Base-by-base conservation (phyloP, 2,888 invertebrate genomes). In the Sipha maydis region DNA sequence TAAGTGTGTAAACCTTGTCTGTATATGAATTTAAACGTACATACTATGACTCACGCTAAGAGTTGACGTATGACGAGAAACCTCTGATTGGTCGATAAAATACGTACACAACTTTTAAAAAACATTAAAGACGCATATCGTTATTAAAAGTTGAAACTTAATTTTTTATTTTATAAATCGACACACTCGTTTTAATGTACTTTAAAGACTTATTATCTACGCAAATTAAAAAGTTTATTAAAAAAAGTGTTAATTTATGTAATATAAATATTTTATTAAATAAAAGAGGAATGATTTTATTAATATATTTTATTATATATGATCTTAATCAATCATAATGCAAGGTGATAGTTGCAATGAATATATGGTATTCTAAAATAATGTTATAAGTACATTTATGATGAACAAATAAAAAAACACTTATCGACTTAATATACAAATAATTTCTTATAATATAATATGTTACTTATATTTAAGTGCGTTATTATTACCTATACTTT, bases 51-150 rank as follows among this genome's bases (percentile, higher is more conserved):
- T 86, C 85, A 85, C 31, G 78, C 48, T 78, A 69, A 78, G 54
- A 78, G 78, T 34, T 69, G 78, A 79, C 80, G 86, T 79, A 86
- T n/a, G 34, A 38, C 69, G 69, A 34, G 73, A 79, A 71, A 85
- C 85, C n/a, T 48, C 71, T 67, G 86, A 79, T 86, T 86, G 86
- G 80, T 73, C 86, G 79, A 86, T 79, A 73, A 78, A 79, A 79
- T 73, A 25, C 78, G 79, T 21, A 71, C n/a, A 73, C 56, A 56
- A 31, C 41, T 73, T 80, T 38, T 11, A 31, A 78, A 78, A 85
- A 61, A 19, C n/a, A 41, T 67, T 69, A 17, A 73, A 83, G 34
- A 83, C 25, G 38, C 1, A 34, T 17, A 48, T 28, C 38, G 34
- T 73, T 83, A 56, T n/a, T 80, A 54, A 25, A n/a, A 67, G 56